Conservation (phyloP, 1,140 invertebrate species). For the Arion vulgaris region DNA sequence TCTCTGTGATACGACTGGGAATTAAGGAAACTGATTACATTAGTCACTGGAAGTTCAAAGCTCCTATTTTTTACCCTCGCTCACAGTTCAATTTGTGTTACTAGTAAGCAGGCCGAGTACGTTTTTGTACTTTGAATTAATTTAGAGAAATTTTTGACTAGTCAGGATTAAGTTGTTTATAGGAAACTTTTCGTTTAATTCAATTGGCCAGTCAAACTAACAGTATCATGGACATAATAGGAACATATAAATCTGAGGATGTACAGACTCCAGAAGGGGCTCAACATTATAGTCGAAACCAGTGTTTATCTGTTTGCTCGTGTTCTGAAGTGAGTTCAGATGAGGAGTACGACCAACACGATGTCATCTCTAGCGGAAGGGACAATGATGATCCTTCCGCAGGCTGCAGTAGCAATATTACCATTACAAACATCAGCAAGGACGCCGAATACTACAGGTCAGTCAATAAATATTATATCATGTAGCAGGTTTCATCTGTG, state of each 20-base stretch:
- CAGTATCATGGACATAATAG: background rate
- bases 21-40: slow-evolving; percentile 5
- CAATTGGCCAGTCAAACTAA: background rate
- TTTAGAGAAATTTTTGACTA: background rate
- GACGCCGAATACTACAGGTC: background rate
- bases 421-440: slow-evolving; percentile 13
- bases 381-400: background rate
- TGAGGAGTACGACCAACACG: background rate
- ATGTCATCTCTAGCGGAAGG: background rate
- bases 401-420: background rate
- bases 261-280: background rate
- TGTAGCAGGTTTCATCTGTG: background rate
- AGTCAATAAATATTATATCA: background rate
- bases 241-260: background rate
- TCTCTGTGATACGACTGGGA: background rate
- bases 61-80: background rate
- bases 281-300: background rate
- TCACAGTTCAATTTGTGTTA: background rate
- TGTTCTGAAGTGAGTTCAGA: background rate
- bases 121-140: background rate
- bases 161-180: background rate
- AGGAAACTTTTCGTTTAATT: background rate
- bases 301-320: background rate
- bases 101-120: background rate
- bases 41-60: background rate